Conservation (phyloP, 1,140 invertebrate species). For the Physella acuta region DNA sequence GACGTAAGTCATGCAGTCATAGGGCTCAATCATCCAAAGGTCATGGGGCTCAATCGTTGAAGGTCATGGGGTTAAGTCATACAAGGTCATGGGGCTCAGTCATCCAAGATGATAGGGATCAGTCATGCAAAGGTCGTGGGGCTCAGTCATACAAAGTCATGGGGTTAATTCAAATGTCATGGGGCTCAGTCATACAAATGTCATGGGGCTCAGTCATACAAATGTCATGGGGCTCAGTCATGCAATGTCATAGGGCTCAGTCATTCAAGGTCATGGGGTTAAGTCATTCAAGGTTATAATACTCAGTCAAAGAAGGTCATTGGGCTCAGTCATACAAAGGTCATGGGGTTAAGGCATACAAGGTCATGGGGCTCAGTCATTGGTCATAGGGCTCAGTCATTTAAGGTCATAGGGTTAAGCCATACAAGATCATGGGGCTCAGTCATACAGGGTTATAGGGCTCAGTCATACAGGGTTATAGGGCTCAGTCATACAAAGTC, state of each 20-base stretch:
- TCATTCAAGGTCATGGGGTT: background rate
- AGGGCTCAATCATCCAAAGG: background rate
- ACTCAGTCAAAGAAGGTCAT: background rate
- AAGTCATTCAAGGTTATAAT: background rate
- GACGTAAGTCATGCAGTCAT: constrained; percentile 3
- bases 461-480: background rate
- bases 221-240: background rate
- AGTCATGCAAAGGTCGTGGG: background rate
- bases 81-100: background rate
- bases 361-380: background rate
- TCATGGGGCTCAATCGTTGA: background rate
- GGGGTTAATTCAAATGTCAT: background rate
- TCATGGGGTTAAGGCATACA: background rate
- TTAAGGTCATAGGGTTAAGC: background rate
- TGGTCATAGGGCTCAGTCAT: background rate
- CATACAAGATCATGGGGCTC: background rate
- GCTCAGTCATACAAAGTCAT: background rate
- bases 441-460: background rate
- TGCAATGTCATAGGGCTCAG: background rate
- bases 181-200: background rate
- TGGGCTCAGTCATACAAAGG: background rate
- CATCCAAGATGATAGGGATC: background rate
- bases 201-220: background rate
- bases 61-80: background rate
- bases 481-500: background rate